phyloP scores from a whole-genome alignment of 2,888 invertebrate genomes.

The Eupsilia transversa region DNA sequence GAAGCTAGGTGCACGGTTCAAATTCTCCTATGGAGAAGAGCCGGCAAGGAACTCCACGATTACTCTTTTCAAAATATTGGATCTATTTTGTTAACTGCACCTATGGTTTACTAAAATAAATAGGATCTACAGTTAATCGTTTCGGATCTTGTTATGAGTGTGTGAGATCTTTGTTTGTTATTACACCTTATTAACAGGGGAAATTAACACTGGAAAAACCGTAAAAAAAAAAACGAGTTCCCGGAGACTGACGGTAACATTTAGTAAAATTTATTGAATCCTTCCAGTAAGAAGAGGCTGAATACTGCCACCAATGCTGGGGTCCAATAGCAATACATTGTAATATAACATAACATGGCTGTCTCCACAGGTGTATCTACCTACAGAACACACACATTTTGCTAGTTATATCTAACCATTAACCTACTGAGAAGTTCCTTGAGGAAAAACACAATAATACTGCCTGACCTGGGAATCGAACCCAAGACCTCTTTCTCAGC shows the following conservation, averaged over 20 bases:
- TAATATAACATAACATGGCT: too few relatives aligned
- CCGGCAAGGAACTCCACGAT: too few relatives aligned
- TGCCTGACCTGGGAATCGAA: neutral
- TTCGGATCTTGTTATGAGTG: neutral
- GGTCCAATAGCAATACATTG: too few relatives aligned
- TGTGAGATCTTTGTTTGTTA: neutral
- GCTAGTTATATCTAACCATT: too few relatives aligned
- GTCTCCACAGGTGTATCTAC: too few relatives aligned
- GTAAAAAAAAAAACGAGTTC: neutral
- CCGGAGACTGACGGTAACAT: neutral
- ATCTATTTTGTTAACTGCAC: neutral
- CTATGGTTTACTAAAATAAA: neutral
- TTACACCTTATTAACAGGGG: neutral
- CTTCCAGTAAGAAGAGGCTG: neutral
- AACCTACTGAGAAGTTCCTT: too few relatives aligned
- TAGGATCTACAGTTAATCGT: neutral
- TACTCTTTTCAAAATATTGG: too few relatives aligned
- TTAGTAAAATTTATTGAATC: neutral
- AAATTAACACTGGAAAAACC: neutral
- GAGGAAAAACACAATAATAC: neutral
- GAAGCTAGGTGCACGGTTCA: too few relatives aligned
- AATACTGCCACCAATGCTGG: neutral
- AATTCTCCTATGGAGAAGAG: too few relatives aligned
- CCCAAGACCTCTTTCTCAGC: neutral
- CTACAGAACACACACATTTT: too few relatives aligned